Base-by-base conservation (phyloP, 2,113 vertebrate genomes). In the Rhynchomys soricoides region DNA sequence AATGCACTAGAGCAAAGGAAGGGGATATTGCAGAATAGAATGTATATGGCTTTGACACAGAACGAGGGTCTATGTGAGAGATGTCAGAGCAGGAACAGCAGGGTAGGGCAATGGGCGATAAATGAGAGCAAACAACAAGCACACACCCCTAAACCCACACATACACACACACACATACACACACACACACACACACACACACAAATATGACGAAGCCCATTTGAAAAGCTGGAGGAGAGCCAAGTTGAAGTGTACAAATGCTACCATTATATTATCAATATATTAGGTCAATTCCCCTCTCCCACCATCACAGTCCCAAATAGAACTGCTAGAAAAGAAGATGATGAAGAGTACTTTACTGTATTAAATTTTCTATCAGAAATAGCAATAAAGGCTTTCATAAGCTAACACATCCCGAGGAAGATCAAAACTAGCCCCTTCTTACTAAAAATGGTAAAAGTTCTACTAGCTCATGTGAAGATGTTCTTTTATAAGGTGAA, bases 301-400 rank as follows among this genome's bases (percentile, higher is more conserved):
- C 26, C 29, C 9, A 1, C 26, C 11, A 31, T 62, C 29, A 19
- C 29, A 77, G 82, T 0, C 6, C 7, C 31, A 7, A 0, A 52
- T 64, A 1, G 31, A 74, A 66, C 62, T 86, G 15, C 11, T 78
- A 52, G n/a, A 66, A 50, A 77, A 77, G 21, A 66, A 40, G 64
- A n/a, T 48, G 7, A 29, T 26, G 8, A 66, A 77, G 24, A 52
- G 11, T 34, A 68, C 0, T 55, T 74, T 29, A 59, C 15, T 34
- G 19, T 3, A 13, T 3, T 55, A 31, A 29, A n/a, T 2, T 88
- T 11, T 93, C n/a, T 2, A 70, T 43, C 24, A 77, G 34, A 93
- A 75, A 40, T 55, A 9, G 34, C 77, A 48, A 7, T 43, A 34
- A 55, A 17, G 40, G 29, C 3, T 48, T 85, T 62, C 43, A 29